These are phyloP conservation scores for Andrena flavipes DNA, from an alignment of 2,888 invertebrate species.

Conservation along the genomic window DNA sequence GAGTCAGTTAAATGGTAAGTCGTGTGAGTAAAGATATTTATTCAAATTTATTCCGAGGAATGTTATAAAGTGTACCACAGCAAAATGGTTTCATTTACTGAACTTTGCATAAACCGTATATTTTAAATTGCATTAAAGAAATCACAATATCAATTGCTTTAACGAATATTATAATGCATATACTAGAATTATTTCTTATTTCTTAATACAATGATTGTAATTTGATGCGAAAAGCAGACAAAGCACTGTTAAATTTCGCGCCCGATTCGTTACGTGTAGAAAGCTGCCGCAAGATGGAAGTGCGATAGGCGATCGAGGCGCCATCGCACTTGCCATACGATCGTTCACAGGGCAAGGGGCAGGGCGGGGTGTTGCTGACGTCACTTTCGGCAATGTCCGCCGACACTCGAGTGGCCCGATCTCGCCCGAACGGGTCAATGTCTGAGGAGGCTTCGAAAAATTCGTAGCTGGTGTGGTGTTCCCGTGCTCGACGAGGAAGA, in stretches of 20 bases:
- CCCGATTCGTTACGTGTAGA: accelerated
- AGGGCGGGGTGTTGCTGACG: conserved; percentile 75
- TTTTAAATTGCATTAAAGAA: background rate
- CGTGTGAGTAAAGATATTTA: too few species aligned
- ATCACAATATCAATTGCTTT: background rate
- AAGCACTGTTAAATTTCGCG: conserved; percentile 31
- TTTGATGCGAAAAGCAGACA: background rate
- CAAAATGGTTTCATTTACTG: too few species aligned
- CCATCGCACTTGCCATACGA: conserved; percentile 39
- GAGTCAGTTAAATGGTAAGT: too few species aligned
- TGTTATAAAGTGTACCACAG: too few species aligned
- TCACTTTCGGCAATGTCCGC: conserved; percentile 85
- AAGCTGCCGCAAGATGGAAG: conserved; percentile 22
- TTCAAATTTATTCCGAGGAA: too few species aligned
- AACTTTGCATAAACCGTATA: too few species aligned
- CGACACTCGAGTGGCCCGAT: conserved; percentile 88
- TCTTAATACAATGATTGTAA: background rate
- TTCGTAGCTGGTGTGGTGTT: conserved; percentile 86
- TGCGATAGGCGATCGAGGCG: conserved; percentile 10
- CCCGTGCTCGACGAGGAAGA: conserved; percentile 80
- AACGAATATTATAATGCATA: background rate
- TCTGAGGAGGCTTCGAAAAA: conserved; percentile 88
- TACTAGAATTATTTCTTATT: background rate
- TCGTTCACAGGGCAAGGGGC: conserved; percentile 52
- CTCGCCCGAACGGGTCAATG: conserved; percentile 89